Percentiles rank a stretch among this genome's conserved stretches.
These are phyloP conservation scores for Bombus picipes DNA, from an alignment of 1,140 invertebrate genomes.

Conservation along the genomic window DNA sequence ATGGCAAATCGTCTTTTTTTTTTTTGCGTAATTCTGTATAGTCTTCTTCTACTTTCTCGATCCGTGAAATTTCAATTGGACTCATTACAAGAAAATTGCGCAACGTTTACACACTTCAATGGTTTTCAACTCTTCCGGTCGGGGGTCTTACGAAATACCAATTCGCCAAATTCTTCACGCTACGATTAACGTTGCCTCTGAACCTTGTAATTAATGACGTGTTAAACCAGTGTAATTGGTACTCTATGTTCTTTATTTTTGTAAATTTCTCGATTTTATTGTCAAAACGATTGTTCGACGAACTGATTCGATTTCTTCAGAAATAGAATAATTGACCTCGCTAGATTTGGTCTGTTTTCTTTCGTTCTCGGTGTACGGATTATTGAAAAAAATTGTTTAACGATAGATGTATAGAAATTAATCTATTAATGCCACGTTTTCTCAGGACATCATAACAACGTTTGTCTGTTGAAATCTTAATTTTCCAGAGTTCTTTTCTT, in stretches of 20 bases:
- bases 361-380: not conserved
- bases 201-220: not conserved
- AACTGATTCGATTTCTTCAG: not conserved
- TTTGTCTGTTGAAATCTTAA: not conserved
- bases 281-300: too few relatives aligned
- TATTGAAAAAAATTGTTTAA: not conserved
- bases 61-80: too few relatives aligned
- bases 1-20: not conserved
- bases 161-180: not conserved
- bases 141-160: not conserved
- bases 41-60: too few relatives aligned
- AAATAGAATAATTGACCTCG: not conserved
- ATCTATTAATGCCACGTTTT: not conserved
- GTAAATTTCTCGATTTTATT: too few relatives aligned
- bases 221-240: too few relatives aligned
- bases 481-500: too few relatives aligned
- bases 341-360: not conserved
- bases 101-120: too few relatives aligned
- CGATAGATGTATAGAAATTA: too few relatives aligned
- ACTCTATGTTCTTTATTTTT: too few relatives aligned
- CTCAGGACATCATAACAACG: too few relatives aligned
- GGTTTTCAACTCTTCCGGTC: not conserved
- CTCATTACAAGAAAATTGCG: not conserved
- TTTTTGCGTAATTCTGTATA: not conserved
- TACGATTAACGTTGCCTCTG: not conserved